Base-by-base conservation (phyloP, 2,888 invertebrate species). In the Aethes cnicana region DNA sequence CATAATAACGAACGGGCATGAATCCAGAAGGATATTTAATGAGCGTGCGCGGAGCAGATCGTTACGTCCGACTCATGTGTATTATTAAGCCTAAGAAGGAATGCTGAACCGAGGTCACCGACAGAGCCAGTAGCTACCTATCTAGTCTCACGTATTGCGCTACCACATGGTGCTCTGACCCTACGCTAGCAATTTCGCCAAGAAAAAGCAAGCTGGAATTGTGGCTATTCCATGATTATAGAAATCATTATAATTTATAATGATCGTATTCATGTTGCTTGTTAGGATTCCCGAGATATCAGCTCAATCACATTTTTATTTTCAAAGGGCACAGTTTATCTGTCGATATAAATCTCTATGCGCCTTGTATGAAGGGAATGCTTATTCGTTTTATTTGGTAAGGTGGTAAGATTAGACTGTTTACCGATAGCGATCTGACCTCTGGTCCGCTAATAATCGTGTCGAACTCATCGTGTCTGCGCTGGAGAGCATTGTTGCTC, bases 61-160 rank as follows among this genome's bases (percentile, higher is more conserved):
- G 84, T 84, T 84, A 82, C 74, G 80, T 63, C 66, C 68, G 66
- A 69, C 77, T 78, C 77, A 81, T 81, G 81, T 83, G 85, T 87
- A 84, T 86, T 87, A 87, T 87, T 87, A 87, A 73, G 80, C 83
- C 83, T 69, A 81, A 85, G 83, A 85, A 83, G 88, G 88, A 86
- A 86, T 85, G 84, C 72, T 77, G 74, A 76, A 74, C 74, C 66
- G 74, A 73, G 86, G 85, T 85, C 84, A 81, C 71, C 72, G 69
- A 75, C 73, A 77, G 79, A 74, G 70, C 68, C 77, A 74, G 82
- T 81, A 82, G 84, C 78, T 59, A 66, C 64, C 70, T 66, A 72
- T 56, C 56, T 25, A 44, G 50, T 64, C 62, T 63, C 63, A 66
- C 63, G 59, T 57, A 57, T 30, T 37, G 25, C 39, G 44, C 52